A percentile compares a stretch with the other conserved stretches of the same genome.
These are phyloP conservation scores for Maniola hyperantus DNA, from an alignment of 2,888 invertebrate genomes.

Conservation along the genomic window DNA sequence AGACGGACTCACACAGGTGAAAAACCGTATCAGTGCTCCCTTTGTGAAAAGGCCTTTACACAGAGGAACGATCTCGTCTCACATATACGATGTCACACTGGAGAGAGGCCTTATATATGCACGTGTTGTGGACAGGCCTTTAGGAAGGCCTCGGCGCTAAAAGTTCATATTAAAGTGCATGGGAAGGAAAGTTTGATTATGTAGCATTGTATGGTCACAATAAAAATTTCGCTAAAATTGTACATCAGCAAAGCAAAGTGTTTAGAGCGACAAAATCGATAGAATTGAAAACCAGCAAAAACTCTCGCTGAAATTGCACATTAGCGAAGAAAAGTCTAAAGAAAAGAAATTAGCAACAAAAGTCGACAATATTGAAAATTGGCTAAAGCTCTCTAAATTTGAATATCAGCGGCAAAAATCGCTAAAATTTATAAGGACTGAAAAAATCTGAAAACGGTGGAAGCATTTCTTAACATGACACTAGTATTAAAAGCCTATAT, in stretches of 20 bases:
- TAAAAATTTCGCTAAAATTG: background rate
- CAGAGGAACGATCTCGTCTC: constrained; percentile 82
- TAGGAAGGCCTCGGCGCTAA: constrained; percentile 77
- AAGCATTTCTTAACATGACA: no score
- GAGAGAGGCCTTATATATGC: constrained; percentile 72
- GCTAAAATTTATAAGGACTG: no score
- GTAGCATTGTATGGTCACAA: constrained; percentile 6
- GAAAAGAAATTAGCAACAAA: no score
- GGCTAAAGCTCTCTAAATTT: no score
- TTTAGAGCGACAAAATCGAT: background rate
- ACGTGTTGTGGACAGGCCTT: constrained; percentile 77
- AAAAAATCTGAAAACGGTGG: no score
- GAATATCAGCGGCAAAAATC: no score
- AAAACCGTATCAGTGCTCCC: constrained; percentile 79
- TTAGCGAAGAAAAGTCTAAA: no score
- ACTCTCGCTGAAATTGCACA: no score
- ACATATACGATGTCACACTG: constrained; percentile 82
- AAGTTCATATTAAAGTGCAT: constrained; percentile 76
- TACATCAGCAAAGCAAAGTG: background rate
- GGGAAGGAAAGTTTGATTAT: constrained; percentile 43
- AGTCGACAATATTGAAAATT: background rate
- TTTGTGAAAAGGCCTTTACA: constrained; percentile 81
- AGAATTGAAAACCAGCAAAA: background rate
- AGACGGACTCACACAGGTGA: constrained; percentile 84
- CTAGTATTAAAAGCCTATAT: no score